Base-by-base conservation (phyloP, 1,140 invertebrate genomes). In the Hylyphantes graminicola region DNA sequence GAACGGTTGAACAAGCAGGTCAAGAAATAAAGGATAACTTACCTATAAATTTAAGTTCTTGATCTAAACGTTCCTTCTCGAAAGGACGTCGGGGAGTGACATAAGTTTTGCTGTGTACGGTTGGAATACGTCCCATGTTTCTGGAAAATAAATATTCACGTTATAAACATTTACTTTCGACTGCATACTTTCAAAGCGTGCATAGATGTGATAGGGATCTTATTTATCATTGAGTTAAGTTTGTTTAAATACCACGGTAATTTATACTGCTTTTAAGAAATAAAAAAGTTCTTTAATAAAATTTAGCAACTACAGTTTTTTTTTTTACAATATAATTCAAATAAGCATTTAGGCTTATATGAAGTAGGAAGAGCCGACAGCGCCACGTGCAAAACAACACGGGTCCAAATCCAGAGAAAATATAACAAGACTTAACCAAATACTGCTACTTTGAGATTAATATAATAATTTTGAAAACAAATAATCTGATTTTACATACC, bases 1-100 rank as follows among this genome's bases (percentile, higher is more conserved):
- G 5, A 35, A 35, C 5, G 35, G 35, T 35, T 35, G 35, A 35
- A 35, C 5, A 35, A 35, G 35, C 35, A 35, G 35, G 35, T 12
- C 19, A 9, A 63, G 17, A 17, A 61, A n/a, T n/a, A 63, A 8
- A 7, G n/a, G 0, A 8, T 48, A 75, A 35, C 35, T 64, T 78
- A 67, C 98, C 98, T 88, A 97, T 99, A 88, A 98, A 95, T 90
- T 98, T 98, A 89, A 99, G 95, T 91, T 99, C 98, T 90, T 99
- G 97, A 89, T 99, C 98, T 74, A 99, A 92, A 92, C 98, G 97
- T 89, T 98, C 96, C 92, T 99, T 99, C 91, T 99, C 98, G 92
- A 98, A 99, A 67, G 98, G 98, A 91, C 98, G 95, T 88, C 98
- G 93, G 48, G 98, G 98, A 55, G 98, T 99, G 19, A 98, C 96